These are phyloP conservation scores for Coptodon bakossiorum DNA, from an alignment of 2,113 vertebrate species.

Conservation along the genomic window DNA sequence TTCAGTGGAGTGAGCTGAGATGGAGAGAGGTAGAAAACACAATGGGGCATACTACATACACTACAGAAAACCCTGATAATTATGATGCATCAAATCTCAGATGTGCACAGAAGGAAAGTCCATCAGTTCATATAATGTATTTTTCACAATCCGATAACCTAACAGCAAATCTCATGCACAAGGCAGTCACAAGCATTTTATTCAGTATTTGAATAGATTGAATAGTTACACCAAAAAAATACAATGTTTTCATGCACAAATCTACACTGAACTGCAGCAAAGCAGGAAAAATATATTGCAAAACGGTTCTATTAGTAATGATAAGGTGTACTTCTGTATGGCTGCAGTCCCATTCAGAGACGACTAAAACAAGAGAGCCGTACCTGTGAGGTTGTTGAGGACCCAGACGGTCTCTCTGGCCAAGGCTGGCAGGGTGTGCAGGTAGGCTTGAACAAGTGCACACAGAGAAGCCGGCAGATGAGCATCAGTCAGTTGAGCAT, in stretches of 20 bases:
- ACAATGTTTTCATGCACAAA: rapidly evolving
- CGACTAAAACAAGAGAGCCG: too few species aligned
- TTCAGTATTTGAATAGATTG: not conserved
- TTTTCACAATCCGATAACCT: rapidly evolving
- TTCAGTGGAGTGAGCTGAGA: slow-evolving; percentile 71
- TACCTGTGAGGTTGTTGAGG: slow-evolving; percentile 94
- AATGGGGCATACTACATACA: rapidly evolving
- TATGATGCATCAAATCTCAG: not conserved
- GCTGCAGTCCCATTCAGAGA: not conserved
- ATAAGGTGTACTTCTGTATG: not conserved
- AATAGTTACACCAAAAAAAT: not conserved
- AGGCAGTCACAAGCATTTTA: not conserved
- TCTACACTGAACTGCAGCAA: not conserved
- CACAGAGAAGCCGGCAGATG: slow-evolving; percentile 76
- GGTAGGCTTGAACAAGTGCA: slow-evolving; percentile 74
- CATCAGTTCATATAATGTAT: not conserved
- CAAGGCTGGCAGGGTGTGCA: slow-evolving; percentile 74
- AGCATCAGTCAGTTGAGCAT: slow-evolving; percentile 51
- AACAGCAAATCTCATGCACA: not conserved
- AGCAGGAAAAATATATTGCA: not conserved
- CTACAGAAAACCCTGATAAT: not conserved
- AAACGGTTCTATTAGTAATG: rapidly evolving
- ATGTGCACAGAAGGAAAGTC: not conserved
- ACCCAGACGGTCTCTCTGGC: slow-evolving; percentile 85
- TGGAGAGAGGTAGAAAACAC: not conserved